phyloP scores from a whole-genome alignment of 2,888 invertebrate species.

The Pterobdella sp. region DNA sequence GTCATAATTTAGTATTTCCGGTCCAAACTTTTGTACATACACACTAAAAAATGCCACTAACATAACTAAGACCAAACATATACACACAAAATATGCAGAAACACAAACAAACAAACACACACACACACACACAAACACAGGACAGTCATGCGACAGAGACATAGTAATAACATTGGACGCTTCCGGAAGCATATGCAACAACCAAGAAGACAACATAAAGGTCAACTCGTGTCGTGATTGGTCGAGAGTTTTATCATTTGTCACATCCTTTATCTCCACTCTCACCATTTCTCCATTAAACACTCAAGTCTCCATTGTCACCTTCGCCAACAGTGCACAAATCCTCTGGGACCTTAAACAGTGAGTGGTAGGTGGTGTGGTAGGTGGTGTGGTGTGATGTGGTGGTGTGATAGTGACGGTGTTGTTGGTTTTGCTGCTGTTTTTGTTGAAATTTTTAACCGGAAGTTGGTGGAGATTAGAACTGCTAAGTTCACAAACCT shows the following conservation, averaged over 20 bases:
- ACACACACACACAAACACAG: too few species aligned
- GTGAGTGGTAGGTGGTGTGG: slow-evolving; percentile 13
- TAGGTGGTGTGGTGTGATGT: too few species aligned
- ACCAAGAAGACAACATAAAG: neutral
- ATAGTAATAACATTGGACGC: slow-evolving; percentile 18
- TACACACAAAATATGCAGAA: too few species aligned
- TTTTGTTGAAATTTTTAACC: too few species aligned
- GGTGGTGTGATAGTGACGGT: neutral
- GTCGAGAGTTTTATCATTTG: neutral
- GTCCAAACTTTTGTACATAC: too few species aligned
- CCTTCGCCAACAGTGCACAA: neutral
- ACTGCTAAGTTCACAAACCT: too few species aligned
- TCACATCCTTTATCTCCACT: neutral
- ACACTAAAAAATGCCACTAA: too few species aligned
- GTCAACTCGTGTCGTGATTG: slow-evolving; percentile 20
- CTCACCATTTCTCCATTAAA: neutral
- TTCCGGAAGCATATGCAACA: slow-evolving; percentile 27
- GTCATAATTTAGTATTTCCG: too few species aligned
- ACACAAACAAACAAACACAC: too few species aligned
- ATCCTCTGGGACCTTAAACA: slow-evolving; percentile 4
- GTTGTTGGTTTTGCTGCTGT: too few species aligned
- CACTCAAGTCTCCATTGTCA: slow-evolving; percentile 19
- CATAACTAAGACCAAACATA: too few species aligned
- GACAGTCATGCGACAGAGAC: slow-evolving; percentile 10
- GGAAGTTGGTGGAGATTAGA: too few species aligned